Evolutionary conservation across 2,797 vertebrate genomes (phyloP).

Genomic region (Gymnothorax reevesii): DNA sequence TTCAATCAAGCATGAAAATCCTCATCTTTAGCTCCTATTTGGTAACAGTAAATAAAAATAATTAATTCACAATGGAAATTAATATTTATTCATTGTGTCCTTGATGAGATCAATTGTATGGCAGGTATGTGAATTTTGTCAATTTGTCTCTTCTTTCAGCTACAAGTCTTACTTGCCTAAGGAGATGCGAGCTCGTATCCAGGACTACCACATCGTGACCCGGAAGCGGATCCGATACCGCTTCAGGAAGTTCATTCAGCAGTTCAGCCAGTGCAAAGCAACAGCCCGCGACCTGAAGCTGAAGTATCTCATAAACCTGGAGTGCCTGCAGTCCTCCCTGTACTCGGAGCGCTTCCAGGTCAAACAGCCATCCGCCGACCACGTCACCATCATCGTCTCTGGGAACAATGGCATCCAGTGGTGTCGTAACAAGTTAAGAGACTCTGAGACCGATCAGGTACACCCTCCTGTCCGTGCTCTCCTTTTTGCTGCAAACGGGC

Average conservation of each 20-base stretch:
- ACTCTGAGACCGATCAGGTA: conserved; percentile 77
- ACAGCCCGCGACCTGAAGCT: conserved; percentile 88
- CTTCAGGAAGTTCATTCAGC: conserved; percentile 91
- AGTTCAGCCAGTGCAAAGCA: conserved; percentile 89
- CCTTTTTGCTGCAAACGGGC: neutral
- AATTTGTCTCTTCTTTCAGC: conserved; percentile 61
- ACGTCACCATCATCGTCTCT: conserved; percentile 83
- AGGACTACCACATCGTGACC: conserved; percentile 91
- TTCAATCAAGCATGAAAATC: neutral
- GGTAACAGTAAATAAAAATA: too few relatives aligned
- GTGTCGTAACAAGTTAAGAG: conserved; percentile 74
- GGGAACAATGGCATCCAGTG: conserved; percentile 91
- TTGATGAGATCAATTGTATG: neutral
- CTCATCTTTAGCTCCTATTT: neutral
- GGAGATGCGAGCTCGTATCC: conserved; percentile 83
- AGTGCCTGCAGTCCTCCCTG: conserved; percentile 87
- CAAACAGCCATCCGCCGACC: conserved; percentile 73
- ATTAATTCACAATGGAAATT: neutral
- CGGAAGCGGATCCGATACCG: conserved; percentile 93
- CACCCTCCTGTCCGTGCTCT: neutral
- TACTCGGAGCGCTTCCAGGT: conserved; percentile 89
- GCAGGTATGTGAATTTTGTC: neutral
- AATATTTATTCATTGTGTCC: neutral
- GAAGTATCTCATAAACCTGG: conserved; percentile 95
- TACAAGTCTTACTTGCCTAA: conserved; percentile 93